Evolutionary conservation across 2,888 invertebrate species (phyloP), one percentile per base, ranked within the genome.

Genomic region (Pseudolycoriella hygida): DNA sequence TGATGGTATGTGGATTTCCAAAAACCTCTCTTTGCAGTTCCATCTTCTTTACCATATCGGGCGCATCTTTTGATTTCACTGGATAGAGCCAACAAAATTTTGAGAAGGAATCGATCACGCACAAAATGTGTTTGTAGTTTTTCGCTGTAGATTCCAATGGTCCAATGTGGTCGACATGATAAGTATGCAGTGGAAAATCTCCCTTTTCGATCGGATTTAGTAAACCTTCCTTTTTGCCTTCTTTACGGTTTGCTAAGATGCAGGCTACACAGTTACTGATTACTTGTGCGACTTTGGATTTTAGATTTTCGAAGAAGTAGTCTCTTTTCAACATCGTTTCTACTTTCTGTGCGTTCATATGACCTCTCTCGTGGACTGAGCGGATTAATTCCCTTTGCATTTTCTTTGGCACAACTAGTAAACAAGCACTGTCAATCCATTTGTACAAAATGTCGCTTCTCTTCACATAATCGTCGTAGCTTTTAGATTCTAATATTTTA

Each of bases 151-250:
- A 10, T 6, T n/a, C 15, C 11, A 47, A 34, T 15, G 47, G 44
- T 41, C 47, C 47, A 12, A 44, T 31, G 19, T 47, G 40, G 19
- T 47, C 47, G n/a, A 47, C 34, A 18, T 47, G 44, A 12, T 31
- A 37, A n/a, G 47, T 31, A 39, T n/a, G n/a, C n/a, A n/a, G n/a
- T n/a, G n/a, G n/a, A n/a, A n/a, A 5, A 6, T 45, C 42, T 10
- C 15, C 37, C 19, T 47, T 45, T 17, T 34, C 20, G 12, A 47
- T 43, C 1, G 30, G n/a, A 42, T 48, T 25, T 8, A 48, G 34
- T 18, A n/a, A n/a, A n/a, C n/a, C 19, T 42, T 3, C 46, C 38
- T 44, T 48, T 43, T 4, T 19, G 17, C 32, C 44, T 46, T 3
- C 46, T 11, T 10, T 10, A 6, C 30, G 6, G 6, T 30, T 30